Conservation (phyloP, 2,797 vertebrate species). For the Bovichtus variegatus region DNA sequence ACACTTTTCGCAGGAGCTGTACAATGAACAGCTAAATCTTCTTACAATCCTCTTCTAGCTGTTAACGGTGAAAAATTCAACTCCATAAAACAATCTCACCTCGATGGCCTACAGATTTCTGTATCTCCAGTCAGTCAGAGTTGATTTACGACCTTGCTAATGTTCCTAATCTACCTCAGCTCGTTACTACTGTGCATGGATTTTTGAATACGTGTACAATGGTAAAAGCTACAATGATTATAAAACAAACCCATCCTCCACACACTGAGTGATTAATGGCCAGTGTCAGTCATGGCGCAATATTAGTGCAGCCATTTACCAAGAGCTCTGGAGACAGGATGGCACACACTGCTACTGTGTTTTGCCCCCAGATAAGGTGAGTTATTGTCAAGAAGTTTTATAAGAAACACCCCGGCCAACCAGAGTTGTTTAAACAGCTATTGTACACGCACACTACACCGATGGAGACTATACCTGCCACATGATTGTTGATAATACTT, state of each 20-base stretch:
- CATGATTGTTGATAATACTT: conserved; percentile 28
- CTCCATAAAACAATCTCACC: conserved; percentile 22
- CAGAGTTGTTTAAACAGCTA: conserved; percentile 1
- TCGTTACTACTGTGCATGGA: conserved; percentile 58
- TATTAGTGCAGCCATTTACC: conserved; percentile 70
- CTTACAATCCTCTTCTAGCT: neutral
- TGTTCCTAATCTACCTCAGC: conserved; percentile 46
- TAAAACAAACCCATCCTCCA: conserved; percentile 72
- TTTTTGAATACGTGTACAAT: conserved; percentile 61
- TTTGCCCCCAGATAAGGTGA: conserved; percentile 29
- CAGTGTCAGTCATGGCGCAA: conserved; percentile 68
- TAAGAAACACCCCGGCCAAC: conserved; percentile 8
- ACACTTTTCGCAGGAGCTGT: neutral
- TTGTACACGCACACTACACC: no score
- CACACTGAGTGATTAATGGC: conserved; percentile 76
- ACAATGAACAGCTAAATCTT: conserved; percentile 5
- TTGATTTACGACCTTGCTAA: conserved; percentile 63
- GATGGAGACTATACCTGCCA: conserved; percentile 6
- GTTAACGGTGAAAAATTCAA: neutral
- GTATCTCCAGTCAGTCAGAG: conserved; percentile 35
- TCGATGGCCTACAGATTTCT: conserved; percentile 36
- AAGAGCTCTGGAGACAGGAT: conserved; percentile 50
- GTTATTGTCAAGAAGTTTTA: conserved; percentile 6
- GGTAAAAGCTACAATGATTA: conserved; percentile 65
- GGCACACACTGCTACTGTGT: conserved; percentile 32